phyloP scores from a whole-genome alignment of 2,888 invertebrate species.

The Drosophila lacicola region DNA sequence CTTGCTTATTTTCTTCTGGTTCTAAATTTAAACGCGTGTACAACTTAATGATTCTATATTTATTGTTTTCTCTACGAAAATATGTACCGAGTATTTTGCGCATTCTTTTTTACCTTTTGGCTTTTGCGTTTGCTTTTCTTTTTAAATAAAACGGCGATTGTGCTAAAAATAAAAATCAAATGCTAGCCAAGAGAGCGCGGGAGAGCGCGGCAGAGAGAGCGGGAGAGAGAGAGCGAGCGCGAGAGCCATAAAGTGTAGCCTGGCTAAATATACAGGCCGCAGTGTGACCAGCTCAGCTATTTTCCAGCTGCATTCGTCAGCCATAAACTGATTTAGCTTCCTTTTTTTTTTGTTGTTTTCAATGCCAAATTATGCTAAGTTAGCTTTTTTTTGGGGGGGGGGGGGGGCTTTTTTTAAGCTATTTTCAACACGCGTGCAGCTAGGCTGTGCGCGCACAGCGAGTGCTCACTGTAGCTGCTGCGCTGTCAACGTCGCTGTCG shows the following conservation, averaged over 20 bases:
- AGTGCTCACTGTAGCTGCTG: conserved; percentile 39
- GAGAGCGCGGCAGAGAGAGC: background rate
- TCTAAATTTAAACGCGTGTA: conserved; percentile 81
- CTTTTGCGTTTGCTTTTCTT: conserved; percentile 28
- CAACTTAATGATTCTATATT: conserved; percentile 83
- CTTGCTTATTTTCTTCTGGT: conserved; percentile 46
- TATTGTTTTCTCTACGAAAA: conserved; percentile 82
- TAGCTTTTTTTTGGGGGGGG: too few relatives aligned
- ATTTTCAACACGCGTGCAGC: background rate
- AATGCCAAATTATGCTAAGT: too few relatives aligned
- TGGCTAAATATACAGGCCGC: background rate
- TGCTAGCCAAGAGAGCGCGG: conserved; percentile 31
- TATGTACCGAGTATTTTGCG: conserved; percentile 82
- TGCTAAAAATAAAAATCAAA: conserved; percentile 66
- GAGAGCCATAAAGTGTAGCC: conserved; percentile 14
- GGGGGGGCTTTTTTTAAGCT: too few relatives aligned
- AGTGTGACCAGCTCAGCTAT: too few relatives aligned
- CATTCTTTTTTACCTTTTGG: conserved; percentile 62
- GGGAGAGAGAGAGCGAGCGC: conserved; percentile 1
- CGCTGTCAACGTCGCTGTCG: too few relatives aligned
- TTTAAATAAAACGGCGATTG: conserved; percentile 69
- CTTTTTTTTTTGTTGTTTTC: too few relatives aligned
- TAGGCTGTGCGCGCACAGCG: conserved; percentile 6
- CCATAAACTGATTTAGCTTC: too few relatives aligned
- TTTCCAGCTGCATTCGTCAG: too few relatives aligned